Evolutionary conservation across 2,113 vertebrate genomes (phyloP).

Genomic region (Oncorhynchus masou): DNA sequence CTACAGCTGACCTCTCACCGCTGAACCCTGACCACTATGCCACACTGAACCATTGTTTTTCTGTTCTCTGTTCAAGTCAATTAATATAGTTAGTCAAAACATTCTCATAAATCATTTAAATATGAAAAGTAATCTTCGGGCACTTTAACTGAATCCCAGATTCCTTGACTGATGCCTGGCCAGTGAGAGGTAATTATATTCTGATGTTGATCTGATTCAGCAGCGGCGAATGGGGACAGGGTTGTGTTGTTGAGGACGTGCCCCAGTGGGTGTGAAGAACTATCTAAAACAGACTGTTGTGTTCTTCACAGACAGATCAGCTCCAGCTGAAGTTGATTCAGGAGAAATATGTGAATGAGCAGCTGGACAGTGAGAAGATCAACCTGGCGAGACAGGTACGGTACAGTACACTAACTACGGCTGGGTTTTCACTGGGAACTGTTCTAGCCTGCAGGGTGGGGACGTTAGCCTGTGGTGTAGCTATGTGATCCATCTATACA

Average conservation of each 20-base stretch:
- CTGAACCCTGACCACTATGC: too few species aligned
- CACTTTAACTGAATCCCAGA: neutral
- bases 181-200: neutral
- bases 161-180: neutral
- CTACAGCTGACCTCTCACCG: neutral
- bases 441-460: neutral
- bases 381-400: constrained; percentile 69
- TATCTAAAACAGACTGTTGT: neutral
- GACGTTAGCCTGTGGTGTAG: neutral
- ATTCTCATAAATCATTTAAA: neutral
- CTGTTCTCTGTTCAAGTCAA: neutral
- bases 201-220: neutral
- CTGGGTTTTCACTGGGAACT: neutral
- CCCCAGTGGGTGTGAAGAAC: neutral
- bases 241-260: too few species aligned
- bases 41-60: neutral
- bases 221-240: neutral
- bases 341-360: constrained; percentile 70
- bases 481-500: neutral
- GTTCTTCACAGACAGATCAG: constrained; percentile 65
- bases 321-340: constrained; percentile 75
- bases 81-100: neutral
- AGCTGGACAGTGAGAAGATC: constrained; percentile 68
- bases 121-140: neutral
- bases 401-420: neutral